Base-by-base conservation (phyloP, 2,113 vertebrate species). In the Cettia cetti region DNA sequence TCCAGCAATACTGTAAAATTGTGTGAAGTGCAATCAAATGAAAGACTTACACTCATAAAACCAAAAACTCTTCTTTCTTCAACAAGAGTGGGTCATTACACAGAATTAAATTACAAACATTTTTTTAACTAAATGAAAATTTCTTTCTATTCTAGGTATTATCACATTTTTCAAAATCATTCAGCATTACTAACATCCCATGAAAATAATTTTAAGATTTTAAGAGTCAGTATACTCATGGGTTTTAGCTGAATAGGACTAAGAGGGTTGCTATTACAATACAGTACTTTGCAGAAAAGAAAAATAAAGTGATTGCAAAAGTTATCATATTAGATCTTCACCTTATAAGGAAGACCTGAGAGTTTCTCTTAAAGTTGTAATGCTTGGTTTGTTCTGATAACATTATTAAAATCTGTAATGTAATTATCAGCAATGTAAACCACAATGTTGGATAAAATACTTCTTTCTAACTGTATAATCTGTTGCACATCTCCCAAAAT, bases 11-110 rank as follows among this genome's bases (percentile, higher is more conserved):
- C 14, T 37, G 20, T 4, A 72, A 53, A 18, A 30, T 2, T 30
- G 5, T 60, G 39, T 23, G 19, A 95, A 81, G 10, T 17, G 5
- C 37, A 71, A 54, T 22, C 16, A 39, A 57, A 45, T 61, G 12
- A 71, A 79, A 64, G 35, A n/a, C 6, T 45, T 39, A 31, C 3
- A 11, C 17, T 16, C 13, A 37, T 22, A 82, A 74, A 68, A 23
- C 1, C 2, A 71, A 56, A 57, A 33, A 5, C 9, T 30, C 9
- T 56, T 59, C 52, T 23, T 65, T 4, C 1, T 3, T 17, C 0
- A 1, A 10, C 24, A 78, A 16, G 14, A 3, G 0, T 24, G 9
- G 7, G 10, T 3, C 5, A 60, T 54, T 54, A 57, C 2, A 33
- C 3, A 23, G 33, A 59, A 63, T 30, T 63, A 54, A 66, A 57